These are phyloP conservation scores for Drosophila sechellia DNA, from an alignment of 1,140 invertebrate species.

Conservation along the genomic window DNA sequence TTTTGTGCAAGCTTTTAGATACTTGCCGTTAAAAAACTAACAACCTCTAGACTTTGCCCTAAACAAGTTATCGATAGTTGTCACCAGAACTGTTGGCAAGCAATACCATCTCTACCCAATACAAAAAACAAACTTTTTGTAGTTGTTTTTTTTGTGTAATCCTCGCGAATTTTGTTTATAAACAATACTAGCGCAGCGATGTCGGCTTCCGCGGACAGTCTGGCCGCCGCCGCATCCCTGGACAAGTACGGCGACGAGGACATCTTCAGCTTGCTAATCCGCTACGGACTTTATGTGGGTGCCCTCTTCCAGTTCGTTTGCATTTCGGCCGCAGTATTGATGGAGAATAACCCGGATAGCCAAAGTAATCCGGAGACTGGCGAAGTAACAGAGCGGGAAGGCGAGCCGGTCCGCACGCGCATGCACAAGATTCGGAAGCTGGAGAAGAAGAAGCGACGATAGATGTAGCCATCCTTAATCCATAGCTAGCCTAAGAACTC, in stretches of 20 bases:
- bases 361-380: slow-evolving; percentile 31
- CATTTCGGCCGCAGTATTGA: slow-evolving; percentile 65
- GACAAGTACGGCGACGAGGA: slow-evolving; percentile 79
- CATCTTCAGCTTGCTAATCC: slow-evolving; percentile 63
- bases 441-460: slow-evolving; percentile 80
- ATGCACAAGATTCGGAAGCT: slow-evolving; percentile 78
- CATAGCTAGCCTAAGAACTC: slow-evolving; percentile 22
- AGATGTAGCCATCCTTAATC: slow-evolving; percentile 21
- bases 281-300: slow-evolving; percentile 75
- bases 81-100: not conserved
- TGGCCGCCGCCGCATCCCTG: slow-evolving; percentile 36
- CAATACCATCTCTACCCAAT: slow-evolving; percentile 34
- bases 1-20: not conserved
- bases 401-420: slow-evolving; percentile 49
- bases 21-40: not conserved
- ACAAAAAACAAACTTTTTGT: slow-evolving; percentile 45
- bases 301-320: slow-evolving; percentile 76
- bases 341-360: slow-evolving; percentile 46
- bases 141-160: slow-evolving; percentile 13
- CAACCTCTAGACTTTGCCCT: not conserved
- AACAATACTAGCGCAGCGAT: slow-evolving; percentile 27
- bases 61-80: slow-evolving; percentile 4
- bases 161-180: slow-evolving; percentile 7
- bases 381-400: slow-evolving; percentile 44
- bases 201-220: slow-evolving; percentile 45